Evolutionary conservation across 2,888 invertebrate species (phyloP).

Genomic region (Coleophora flavipennella): DNA sequence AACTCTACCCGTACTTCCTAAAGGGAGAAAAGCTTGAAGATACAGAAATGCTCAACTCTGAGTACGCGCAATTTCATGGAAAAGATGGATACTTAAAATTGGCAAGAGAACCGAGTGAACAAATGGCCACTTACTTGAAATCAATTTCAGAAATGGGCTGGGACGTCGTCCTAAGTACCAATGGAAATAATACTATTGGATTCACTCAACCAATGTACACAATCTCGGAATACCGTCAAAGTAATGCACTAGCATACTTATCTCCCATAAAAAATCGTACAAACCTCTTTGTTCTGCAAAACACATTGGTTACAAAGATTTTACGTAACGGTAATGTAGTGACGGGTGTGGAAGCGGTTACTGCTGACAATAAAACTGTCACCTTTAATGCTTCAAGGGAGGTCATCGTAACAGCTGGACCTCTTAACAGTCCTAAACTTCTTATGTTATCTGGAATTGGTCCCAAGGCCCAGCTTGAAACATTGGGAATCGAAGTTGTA

Average conservation of each 20-base stretch:
- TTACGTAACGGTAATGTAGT: constrained; percentile 22
- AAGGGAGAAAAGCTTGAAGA: constrained; percentile 29
- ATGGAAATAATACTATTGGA: constrained; percentile 32
- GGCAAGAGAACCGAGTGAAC: constrained; percentile 10
- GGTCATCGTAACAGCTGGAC: constrained; percentile 30
- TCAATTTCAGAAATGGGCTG: constrained; percentile 47
- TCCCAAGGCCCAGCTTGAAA: constrained; percentile 25
- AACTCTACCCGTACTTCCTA: constrained; percentile 28
- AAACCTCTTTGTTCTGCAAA: constrained; percentile 28
- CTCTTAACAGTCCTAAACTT: constrained; percentile 28
- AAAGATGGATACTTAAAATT: constrained; percentile 21
- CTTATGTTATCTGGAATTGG: constrained; percentile 37
- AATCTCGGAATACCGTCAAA: constrained; percentile 40
- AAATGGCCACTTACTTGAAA: constrained; percentile 22
- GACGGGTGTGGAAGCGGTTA: constrained; percentile 19
- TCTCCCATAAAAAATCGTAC: constrained; percentile 20
- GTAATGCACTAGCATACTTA: constrained; percentile 46
- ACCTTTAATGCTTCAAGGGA: constrained; percentile 24
- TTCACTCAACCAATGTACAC: constrained; percentile 20
- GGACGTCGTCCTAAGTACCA: constrained; percentile 26
- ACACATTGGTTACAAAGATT: constrained; percentile 25
- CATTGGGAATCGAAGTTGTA: constrained; percentile 23
- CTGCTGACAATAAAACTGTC: constrained; percentile 16
- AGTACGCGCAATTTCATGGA: constrained; percentile 19
- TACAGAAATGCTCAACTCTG: constrained; percentile 13